These are phyloP conservation scores for Brotogeris chrysoptera DNA, from an alignment of 2,797 vertebrate genomes.

Conservation along the genomic window DNA sequence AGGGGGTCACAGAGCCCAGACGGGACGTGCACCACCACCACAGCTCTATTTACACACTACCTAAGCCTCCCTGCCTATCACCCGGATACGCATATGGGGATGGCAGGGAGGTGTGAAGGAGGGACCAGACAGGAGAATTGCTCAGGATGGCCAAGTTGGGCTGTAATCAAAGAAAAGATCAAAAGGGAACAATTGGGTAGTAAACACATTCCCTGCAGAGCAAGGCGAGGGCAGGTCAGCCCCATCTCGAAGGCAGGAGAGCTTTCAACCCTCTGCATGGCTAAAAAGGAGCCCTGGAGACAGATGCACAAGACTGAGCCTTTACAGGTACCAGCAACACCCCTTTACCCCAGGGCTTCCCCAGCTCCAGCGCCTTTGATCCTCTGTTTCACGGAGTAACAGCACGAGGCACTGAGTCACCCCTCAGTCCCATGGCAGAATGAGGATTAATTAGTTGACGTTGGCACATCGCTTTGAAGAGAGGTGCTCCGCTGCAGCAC, in stretches of 20 bases:
- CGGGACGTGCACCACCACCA: fast-evolving
- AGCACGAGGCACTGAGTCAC: not conserved
- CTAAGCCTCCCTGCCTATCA: not conserved
- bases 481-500: not conserved
- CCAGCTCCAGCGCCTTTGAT: not conserved
- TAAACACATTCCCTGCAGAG: not conserved
- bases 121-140: not conserved
- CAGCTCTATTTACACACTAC: not conserved
- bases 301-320: fast-evolving
- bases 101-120: not conserved
- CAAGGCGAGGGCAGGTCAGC: not conserved
- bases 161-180: not conserved
- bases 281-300: not conserved
- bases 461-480: not conserved
- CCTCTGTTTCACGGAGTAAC: not conserved
- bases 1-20: not conserved
- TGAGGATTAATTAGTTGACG: constrained; percentile 9
- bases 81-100: fast-evolving
- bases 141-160: not conserved
- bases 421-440: not conserved
- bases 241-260: not conserved
- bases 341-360: not conserved
- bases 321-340: not conserved
- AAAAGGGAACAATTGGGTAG: not conserved
- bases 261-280: not conserved